Conservation (phyloP, 1,140 invertebrate species). For the Apis laboriosa region DNA sequence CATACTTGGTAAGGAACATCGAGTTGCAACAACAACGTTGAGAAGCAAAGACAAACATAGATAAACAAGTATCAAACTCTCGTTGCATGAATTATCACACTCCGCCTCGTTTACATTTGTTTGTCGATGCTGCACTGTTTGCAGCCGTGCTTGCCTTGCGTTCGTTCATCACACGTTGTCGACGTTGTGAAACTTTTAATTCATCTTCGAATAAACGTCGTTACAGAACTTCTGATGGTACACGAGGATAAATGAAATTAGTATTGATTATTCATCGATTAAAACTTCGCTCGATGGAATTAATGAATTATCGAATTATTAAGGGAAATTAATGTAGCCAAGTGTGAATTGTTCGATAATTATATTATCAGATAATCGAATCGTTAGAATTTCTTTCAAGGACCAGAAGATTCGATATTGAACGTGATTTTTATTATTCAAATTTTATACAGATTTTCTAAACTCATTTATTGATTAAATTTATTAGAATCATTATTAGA, state of each 20-base stretch:
- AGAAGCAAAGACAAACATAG: conserved; percentile 57
- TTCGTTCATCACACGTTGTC: conserved; percentile 34
- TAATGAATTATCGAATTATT: not conserved
- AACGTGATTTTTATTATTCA: too few relatives aligned
- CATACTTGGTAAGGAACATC: conserved; percentile 13
- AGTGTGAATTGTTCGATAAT: too few relatives aligned
- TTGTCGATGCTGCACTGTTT: conserved; percentile 51
- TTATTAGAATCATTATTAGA: not conserved
- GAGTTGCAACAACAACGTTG: conserved; percentile 37
- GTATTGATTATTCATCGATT: not conserved
- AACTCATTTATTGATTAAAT: not conserved
- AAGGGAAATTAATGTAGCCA: too few relatives aligned
- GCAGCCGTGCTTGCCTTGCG: conserved; percentile 50
- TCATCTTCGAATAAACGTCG: conserved; percentile 31
- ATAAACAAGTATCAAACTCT: conserved; percentile 68
- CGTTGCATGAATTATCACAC: conserved; percentile 67
- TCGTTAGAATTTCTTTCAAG: too few relatives aligned
- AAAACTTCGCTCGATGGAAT: not conserved
- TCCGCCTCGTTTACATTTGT: conserved; percentile 65
- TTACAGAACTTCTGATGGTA: not conserved
- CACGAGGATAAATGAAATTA: not conserved
- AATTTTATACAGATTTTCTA: too few relatives aligned
- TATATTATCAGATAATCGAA: too few relatives aligned
- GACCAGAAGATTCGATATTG: too few relatives aligned
- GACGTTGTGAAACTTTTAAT: conserved; percentile 53